Base-by-base conservation (phyloP, 2,113 vertebrate species). In the Indicator indicator region DNA sequence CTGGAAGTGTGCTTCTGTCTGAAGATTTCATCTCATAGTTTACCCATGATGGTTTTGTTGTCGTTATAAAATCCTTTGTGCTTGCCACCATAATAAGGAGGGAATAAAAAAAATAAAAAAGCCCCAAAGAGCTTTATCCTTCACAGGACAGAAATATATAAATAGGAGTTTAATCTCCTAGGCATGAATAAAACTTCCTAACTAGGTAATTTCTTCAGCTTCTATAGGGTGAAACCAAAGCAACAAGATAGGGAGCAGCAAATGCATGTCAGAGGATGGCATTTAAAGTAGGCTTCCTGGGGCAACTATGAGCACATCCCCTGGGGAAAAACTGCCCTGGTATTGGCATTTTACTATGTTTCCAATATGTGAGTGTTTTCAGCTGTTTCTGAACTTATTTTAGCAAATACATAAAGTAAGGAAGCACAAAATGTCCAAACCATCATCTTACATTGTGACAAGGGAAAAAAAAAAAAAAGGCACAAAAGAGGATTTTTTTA, bases 31-130 rank as follows among this genome's bases (percentile, higher is more conserved):
- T 21, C 69, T 60, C 63, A 46, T 14, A 71, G 42, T 24, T 87
- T 55, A 59, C 55, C 54, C 42, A 73, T 0, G 0, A 24, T 0
- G 1, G 16, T 69, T n/a, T 74, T 4, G 1, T 83, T 44, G 36
- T 36, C 7, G 36, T 36, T 59, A 52, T 72, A 82, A 88, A 58
- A 16, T n/a, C 12, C 20, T 75, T 62, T 58, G 20, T 46, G 42
- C 18, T 42, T 58, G 9, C 9, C 56, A 50, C 20, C 42, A 77
- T 26, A 73, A 68, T 88, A 48, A 1, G 55, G 46, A 83, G 1
- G 55, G 46, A 83, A 75, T 10, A 13, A 78, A 93, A 79, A 12
- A 21, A 48, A 48, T 19, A 48, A 48, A 11, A 8, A 50, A 50
- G 19, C 48, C 19, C 24, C 7, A 24, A 18, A 38, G 16, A 59